Conservation (phyloP, 2,888 invertebrate species). For the Machimus atricapillus region DNA sequence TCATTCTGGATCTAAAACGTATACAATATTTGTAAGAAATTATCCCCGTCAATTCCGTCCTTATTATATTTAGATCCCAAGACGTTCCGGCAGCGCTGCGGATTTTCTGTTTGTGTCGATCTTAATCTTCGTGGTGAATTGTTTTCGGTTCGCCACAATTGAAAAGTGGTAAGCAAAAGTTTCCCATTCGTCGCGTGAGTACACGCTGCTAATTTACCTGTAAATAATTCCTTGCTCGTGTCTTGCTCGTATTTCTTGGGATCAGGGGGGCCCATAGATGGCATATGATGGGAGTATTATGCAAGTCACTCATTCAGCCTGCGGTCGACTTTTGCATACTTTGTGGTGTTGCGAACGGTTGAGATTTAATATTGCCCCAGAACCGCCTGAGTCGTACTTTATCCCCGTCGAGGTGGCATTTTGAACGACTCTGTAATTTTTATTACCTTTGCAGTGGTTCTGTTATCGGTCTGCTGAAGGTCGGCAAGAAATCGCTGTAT, state of each 20-base stretch:
- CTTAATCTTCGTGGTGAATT: slow-evolving; percentile 37
- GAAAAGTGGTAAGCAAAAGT: neutral
- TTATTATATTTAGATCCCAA: neutral
- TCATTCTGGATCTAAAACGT: neutral
- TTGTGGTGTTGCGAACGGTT: neutral
- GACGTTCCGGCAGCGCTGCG: neutral
- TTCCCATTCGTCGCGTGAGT: slow-evolving; percentile 42
- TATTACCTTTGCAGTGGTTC: slow-evolving; percentile 67
- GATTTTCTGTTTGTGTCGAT: slow-evolving; percentile 1
- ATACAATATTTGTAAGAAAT: neutral
- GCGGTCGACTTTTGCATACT: neutral
- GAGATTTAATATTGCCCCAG: neutral
- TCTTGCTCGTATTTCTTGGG: neutral
- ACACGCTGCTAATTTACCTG: slow-evolving; percentile 41
- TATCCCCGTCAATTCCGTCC: neutral
- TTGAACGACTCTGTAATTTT: slow-evolving; percentile 18
- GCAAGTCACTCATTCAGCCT: neutral
- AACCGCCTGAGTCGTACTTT: neutral
- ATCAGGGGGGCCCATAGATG: neutral
- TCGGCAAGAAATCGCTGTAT: slow-evolving; percentile 89
- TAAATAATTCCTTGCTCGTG: slow-evolving; percentile 32
- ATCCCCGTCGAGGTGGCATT: neutral
- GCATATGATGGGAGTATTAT: neutral
- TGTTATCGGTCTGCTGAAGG: slow-evolving; percentile 87
- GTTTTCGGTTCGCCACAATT: slow-evolving; percentile 25